A percentile compares a stretch with the other conserved stretches of the same genome.
Evolutionary conservation across 2,797 vertebrate species (phyloP).

Genomic region (Borostomias antarcticus): DNA sequence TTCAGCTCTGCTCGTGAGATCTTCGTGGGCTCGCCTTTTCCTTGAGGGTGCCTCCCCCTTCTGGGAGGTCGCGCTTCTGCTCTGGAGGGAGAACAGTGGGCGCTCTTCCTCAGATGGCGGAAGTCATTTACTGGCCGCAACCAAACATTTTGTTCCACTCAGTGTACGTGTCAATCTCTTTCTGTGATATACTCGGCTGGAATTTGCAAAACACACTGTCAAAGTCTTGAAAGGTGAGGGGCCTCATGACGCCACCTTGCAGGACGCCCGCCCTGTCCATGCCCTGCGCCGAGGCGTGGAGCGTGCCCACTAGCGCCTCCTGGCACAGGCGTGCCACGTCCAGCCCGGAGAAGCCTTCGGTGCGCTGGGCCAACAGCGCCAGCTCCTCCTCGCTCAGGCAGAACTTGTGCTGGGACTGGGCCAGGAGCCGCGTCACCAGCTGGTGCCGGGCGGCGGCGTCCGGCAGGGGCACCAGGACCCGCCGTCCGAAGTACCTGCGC

Average conservation of each 20-base stretch:
- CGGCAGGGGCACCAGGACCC: constrained; percentile 86
- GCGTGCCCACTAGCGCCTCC: constrained; percentile 89
- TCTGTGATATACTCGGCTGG: constrained; percentile 88
- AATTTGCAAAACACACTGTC: constrained; percentile 88
- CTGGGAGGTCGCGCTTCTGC: constrained; percentile 80
- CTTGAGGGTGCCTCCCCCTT: constrained; percentile 59
- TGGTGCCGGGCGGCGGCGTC: constrained; percentile 86
- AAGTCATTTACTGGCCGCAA: constrained; percentile 82
- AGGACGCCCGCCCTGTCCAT: constrained; percentile 91
- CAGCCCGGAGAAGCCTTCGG: constrained; percentile 86
- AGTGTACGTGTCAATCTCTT: constrained; percentile 86
- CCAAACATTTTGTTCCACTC: constrained; percentile 93
- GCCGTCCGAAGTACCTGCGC: constrained; percentile 86
- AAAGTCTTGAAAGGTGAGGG: constrained; percentile 89
- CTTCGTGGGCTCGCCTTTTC: constrained; percentile 77
- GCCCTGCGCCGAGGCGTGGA: constrained; percentile 88
- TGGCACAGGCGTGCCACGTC: constrained; percentile 92
- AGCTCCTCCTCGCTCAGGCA: constrained; percentile 87
- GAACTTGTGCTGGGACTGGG: constrained; percentile 83
- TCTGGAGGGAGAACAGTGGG: constrained; percentile 79
- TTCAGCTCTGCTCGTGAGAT: constrained; percentile 83
- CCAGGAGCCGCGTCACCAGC: constrained; percentile 87
- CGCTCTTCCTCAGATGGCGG: constrained; percentile 72
- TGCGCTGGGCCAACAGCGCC: constrained; percentile 85
- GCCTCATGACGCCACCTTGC: constrained; percentile 87